Evolutionary conservation across 2,797 vertebrate species (phyloP).

Genomic region (Parauchenoglanis punctatus): DNA sequence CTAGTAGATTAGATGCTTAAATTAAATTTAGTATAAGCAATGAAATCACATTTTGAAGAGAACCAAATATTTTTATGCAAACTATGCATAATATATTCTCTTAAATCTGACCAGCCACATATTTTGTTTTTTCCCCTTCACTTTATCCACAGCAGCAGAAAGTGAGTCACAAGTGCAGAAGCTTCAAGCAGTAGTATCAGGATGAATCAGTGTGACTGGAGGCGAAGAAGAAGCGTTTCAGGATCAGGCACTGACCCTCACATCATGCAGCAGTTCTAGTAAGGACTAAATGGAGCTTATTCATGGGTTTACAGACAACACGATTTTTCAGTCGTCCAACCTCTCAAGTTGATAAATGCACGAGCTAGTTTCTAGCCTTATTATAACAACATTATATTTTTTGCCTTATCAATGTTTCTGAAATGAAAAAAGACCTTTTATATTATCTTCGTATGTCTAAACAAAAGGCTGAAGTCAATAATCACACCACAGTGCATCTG

Average conservation of each 20-base stretch:
- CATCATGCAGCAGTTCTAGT: background rate
- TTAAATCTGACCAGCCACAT: no score
- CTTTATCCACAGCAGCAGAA: background rate
- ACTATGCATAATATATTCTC: no score
- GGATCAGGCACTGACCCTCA: background rate
- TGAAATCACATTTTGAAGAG: background rate
- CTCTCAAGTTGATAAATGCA: background rate
- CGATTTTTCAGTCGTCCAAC: background rate
- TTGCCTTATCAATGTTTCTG: background rate
- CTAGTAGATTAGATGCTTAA: background rate
- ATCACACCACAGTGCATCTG: background rate
- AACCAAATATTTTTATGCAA: background rate
- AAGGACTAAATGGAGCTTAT: background rate
- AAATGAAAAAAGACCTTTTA: background rate
- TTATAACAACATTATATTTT: background rate
- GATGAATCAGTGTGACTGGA: background rate
- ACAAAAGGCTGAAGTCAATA: background rate
- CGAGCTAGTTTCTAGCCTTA: background rate
- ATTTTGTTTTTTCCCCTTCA: background rate
- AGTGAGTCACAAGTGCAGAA: background rate
- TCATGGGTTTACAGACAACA: background rate
- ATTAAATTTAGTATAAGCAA: background rate
- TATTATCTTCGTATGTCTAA: background rate
- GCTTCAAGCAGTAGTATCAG: background rate
- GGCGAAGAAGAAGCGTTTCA: background rate